phyloP scores from a whole-genome alignment of 37 sponge, comb jelly and placozoan species.

The Hexactinellida sp. region DNA sequence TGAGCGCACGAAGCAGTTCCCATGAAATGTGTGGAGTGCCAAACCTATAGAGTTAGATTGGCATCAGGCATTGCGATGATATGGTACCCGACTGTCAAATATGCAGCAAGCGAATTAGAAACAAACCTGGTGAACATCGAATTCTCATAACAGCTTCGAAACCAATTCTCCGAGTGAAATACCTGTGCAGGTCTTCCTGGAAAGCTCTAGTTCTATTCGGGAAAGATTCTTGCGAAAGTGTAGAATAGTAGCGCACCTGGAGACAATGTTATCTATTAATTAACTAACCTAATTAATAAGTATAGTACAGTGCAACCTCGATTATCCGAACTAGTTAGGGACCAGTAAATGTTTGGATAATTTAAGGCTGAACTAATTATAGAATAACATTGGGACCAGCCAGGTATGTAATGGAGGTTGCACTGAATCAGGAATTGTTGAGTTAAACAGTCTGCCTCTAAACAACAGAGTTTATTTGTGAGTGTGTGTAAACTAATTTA shows the following conservation, averaged over 20 bases:
- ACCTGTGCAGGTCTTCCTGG: constrained; percentile 34
- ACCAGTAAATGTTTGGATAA: too few species aligned
- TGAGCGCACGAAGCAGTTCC: constrained; percentile 93
- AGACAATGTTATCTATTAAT: neutral
- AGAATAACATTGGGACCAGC: too few species aligned
- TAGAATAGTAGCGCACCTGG: neutral
- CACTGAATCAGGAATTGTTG: too few species aligned
- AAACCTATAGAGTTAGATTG: constrained; percentile 35
- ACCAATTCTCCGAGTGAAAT: constrained; percentile 77
- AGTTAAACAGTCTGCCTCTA: too few species aligned
- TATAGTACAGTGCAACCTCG: too few species aligned
- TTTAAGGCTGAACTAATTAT: too few species aligned
- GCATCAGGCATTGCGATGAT: neutral
- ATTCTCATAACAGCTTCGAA: constrained; percentile 97
- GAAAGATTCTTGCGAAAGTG: neutral
- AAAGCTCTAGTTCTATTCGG: constrained; percentile 3
- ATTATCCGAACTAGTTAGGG: too few species aligned
- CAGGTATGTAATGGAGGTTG: too few species aligned
- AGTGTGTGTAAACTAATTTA: too few species aligned
- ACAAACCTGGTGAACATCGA: constrained; percentile 73
- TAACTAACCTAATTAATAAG: too few species aligned
- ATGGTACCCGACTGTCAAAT: neutral
- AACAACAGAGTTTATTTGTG: too few species aligned
- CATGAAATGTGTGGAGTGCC: constrained; percentile 83
- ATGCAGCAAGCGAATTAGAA: too few species aligned